Base-by-base conservation (phyloP, 2,888 invertebrate genomes). In the Crocallis elinguaria region DNA sequence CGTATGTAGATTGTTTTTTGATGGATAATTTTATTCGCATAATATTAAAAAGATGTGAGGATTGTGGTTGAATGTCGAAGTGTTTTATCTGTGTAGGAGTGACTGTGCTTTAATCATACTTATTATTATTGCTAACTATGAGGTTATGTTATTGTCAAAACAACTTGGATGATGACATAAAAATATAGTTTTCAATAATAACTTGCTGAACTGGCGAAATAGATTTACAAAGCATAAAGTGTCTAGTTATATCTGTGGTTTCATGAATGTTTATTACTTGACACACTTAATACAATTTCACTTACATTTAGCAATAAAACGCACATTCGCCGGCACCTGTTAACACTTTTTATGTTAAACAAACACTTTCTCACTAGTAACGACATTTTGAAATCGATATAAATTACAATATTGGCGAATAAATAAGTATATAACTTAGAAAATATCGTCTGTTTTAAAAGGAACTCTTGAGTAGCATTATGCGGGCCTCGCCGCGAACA, bases 291-390 rank as follows among this genome's bases (percentile, higher is more conserved):
- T 5, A 14, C 0, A 17, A 7, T 37, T 23, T 3, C 7, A 88
- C 88, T 88, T 79, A 89, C 88, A 66, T 61, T 74, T 66, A 77
- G 76, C 46, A 75, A 57, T 13, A 74, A 60, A 25, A 73, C 60
- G 62, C 76, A 70, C 25, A 82, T 57, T 44, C 74, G 77, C 21
- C 77, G 77, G 64, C 70, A 79, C 57, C 80, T 79, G 49, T 73
- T 83, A 12, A 84, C 57, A 67, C 67, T 79, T 64, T 72, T 80
- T 25, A 84, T 50, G 60, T 81, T 83, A 59, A 77, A 67, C n/a
- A 82, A 53, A 72, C 79, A 86, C 62, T 77, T 83, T 67, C 84
- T 79, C 46, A 86, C 71, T 37, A 85, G 66, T 51, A 86, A 78
- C 46, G 86, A 82, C 90, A 91, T 90, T 30, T 44, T 62, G 1